Evolutionary conservation across 2,888 invertebrate genomes (phyloP).

Genomic region (Deroplatys truncata): DNA sequence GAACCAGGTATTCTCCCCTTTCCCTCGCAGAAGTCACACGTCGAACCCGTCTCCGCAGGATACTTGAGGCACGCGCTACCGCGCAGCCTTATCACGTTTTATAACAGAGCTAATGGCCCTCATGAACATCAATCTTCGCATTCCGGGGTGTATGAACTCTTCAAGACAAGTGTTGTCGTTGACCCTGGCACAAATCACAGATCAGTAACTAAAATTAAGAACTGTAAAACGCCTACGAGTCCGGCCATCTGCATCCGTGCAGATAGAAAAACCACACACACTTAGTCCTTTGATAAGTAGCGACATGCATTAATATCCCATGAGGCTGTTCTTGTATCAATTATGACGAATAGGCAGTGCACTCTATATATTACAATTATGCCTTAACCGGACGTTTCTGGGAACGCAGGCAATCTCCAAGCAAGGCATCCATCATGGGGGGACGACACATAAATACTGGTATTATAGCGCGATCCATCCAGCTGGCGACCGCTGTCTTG

Average conservation of each 20-base stretch:
- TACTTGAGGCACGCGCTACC: not conserved
- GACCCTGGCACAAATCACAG: not conserved
- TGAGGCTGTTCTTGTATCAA: not conserved
- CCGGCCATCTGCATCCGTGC: not conserved
- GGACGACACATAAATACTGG: constrained; percentile 25
- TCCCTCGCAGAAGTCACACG: not conserved
- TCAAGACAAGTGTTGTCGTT: not conserved
- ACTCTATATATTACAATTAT: constrained; percentile 16
- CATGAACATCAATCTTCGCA: not conserved
- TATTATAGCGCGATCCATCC: constrained; percentile 18
- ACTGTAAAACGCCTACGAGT: not conserved
- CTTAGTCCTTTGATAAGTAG: not conserved
- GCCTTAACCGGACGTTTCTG: not conserved
- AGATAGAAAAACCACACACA: not conserved
- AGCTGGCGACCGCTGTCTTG: not conserved
- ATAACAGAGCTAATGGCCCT: not conserved
- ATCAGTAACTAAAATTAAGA: not conserved
- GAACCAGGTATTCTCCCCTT: no score
- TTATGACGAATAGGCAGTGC: constrained; percentile 5
- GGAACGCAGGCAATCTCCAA: not conserved
- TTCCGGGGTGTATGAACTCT: not conserved
- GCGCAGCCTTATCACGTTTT: not conserved
- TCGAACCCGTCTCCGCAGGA: not conserved
- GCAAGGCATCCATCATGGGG: constrained; percentile 23
- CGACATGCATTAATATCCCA: not conserved